Percentiles rank a stretch among this genome's conserved stretches.
These are phyloP conservation scores for Anthopleura xanthogrammica DNA, from an alignment of 92 coral and sea anemone species.

Conservation along the genomic window DNA sequence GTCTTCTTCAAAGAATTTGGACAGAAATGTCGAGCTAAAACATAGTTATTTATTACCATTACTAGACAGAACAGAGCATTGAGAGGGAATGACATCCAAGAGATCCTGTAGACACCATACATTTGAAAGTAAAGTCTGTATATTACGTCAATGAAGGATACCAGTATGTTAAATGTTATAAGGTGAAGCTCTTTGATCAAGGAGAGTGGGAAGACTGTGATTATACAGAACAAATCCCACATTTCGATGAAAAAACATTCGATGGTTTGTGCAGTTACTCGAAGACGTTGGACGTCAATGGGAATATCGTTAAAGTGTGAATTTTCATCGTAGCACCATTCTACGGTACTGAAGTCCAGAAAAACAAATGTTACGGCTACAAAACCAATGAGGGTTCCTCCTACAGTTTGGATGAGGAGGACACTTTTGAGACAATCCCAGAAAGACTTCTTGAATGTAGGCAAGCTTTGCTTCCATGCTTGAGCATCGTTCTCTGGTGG, in stretches of 20 bases:
- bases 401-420: constrained; percentile 39
- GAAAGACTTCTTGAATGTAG: constrained; percentile 20
- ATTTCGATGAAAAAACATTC: constrained; percentile 62
- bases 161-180: constrained; percentile 51
- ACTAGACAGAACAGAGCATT: constrained; percentile 36
- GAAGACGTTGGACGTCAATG: constrained; percentile 51
- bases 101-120: constrained; percentile 49
- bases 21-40: constrained; percentile 34
- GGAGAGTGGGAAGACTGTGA: constrained; percentile 52
- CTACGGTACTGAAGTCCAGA: constrained; percentile 68
- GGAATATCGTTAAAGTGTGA: constrained; percentile 25
- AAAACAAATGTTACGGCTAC: constrained; percentile 45
- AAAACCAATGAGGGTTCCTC: constrained; percentile 37
- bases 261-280: constrained; percentile 45
- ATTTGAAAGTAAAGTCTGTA: constrained; percentile 52
- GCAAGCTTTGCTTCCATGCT: constrained; percentile 57
- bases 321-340: constrained; percentile 51
- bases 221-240: constrained; percentile 52
- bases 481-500: constrained; percentile 41
- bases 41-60: constrained; percentile 34
- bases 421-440: constrained; percentile 34
- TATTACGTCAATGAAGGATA: constrained; percentile 53
- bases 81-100: constrained; percentile 63
- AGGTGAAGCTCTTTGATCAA: constrained; percentile 60
- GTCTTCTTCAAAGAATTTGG: constrained; percentile 9